Evolutionary conservation across 2,113 vertebrate genomes (phyloP).

Genomic region (Tor tambroides): DNA sequence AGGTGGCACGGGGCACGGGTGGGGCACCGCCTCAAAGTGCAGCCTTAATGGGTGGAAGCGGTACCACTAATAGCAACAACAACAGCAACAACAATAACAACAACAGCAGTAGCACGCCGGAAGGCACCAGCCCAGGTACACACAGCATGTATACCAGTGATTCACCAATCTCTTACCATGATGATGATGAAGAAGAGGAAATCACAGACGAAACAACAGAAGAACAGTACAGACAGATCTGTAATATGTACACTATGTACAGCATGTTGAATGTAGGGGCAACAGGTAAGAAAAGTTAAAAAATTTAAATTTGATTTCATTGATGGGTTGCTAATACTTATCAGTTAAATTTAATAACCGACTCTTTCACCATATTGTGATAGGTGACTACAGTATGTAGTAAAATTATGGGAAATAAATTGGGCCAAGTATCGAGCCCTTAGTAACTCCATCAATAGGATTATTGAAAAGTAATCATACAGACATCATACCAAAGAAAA

Average conservation of each 20-base stretch:
- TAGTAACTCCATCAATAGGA: constrained; percentile 7
- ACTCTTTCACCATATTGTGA: too few relatives aligned
- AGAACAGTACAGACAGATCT: constrained; percentile 94
- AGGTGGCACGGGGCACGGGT: constrained; percentile 61
- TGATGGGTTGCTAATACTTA: too few relatives aligned
- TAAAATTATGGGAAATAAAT: not conserved
- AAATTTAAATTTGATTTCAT: too few relatives aligned
- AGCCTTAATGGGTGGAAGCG: constrained; percentile 51
- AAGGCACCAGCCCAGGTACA: constrained; percentile 88
- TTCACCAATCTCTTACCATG: constrained; percentile 91
- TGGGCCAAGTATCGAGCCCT: not conserved
- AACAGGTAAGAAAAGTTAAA: constrained; percentile 74
- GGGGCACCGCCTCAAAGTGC: constrained; percentile 22
- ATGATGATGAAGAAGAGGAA: constrained; percentile 88
- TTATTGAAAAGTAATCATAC: not conserved
- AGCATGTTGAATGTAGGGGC: constrained; percentile 94
- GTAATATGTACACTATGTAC: constrained; percentile 98
- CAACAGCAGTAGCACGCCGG: constrained; percentile 72
- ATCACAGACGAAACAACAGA: constrained; percentile 82
- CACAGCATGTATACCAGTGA: constrained; percentile 93
- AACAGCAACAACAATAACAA: constrained; percentile 54
- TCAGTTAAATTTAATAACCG: too few relatives aligned
- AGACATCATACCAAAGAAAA: not conserved
- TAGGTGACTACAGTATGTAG: not conserved
- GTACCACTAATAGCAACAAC: constrained; percentile 55